A percentile compares a stretch with the other conserved stretches of the same genome.
These are phyloP conservation scores for Sander vitreus DNA, from an alignment of 2,113 vertebrate species.

Conservation along the genomic window DNA sequence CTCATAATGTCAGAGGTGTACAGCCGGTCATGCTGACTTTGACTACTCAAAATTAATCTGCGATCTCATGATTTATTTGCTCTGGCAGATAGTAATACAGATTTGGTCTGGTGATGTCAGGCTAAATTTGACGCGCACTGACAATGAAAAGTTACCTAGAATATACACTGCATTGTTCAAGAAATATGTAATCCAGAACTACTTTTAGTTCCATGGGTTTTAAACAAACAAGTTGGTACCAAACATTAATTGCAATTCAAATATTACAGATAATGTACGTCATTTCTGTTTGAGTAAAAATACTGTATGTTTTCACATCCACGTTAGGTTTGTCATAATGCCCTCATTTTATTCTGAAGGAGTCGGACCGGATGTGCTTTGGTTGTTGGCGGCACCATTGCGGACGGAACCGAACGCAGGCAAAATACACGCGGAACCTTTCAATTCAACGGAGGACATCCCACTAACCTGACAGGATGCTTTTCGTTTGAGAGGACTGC, in stretches of 20 bases:
- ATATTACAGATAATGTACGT: not conserved
- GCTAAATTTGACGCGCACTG: too few relatives aligned
- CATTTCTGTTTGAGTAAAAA: not conserved
- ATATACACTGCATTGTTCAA: too few relatives aligned
- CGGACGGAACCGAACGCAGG: not conserved
- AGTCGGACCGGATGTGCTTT: conserved; percentile 5
- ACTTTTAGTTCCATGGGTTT: not conserved
- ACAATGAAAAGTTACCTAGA: too few relatives aligned
- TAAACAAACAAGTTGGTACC: not conserved
- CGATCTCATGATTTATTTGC: too few relatives aligned
- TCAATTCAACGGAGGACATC: not conserved
- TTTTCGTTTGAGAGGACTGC: not conserved
- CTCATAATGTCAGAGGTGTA: too few relatives aligned
- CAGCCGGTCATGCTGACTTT: too few relatives aligned
- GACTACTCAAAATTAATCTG: too few relatives aligned
- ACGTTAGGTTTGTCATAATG: not conserved
- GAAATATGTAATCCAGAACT: too few relatives aligned
- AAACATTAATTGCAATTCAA: not conserved
- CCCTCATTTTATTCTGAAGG: conserved; percentile 14
- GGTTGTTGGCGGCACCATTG: too few relatives aligned
- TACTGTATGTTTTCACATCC: not conserved
- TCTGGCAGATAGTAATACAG: too few relatives aligned
- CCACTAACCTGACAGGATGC: not conserved
- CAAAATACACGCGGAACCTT: not conserved
- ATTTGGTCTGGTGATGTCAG: too few relatives aligned